Evolutionary conservation across 2,113 vertebrate species (phyloP), one percentile per base, ranked within the genome.

Genomic region (Hemiprocne comata): DNA sequence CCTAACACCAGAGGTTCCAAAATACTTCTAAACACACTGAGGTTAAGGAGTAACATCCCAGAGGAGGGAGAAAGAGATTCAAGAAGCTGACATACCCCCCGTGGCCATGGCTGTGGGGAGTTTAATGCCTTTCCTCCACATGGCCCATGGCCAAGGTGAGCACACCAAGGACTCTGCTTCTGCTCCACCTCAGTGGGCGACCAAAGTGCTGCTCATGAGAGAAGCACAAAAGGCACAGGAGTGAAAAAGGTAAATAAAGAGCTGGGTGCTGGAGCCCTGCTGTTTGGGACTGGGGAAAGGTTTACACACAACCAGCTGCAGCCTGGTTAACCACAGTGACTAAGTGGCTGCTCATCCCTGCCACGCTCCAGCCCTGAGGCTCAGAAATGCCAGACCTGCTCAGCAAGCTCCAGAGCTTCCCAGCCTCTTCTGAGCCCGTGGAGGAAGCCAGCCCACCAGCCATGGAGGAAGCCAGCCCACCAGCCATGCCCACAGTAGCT

Each of bases 1-100:
- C 20, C 13, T 5, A 17, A 38, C 33, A 6, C 5, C 17, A 50
- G 11, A 55, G 48, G 20, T 58, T 66, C 29, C 16, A 83, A 80
- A 62, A 24, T 0, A 25, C 53, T 17, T 26, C 21, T 23, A 72
- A 84, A 33, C 2, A 24, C 64, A 17, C 7, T 1, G 4, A 53
- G 57, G 17, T 40, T 26, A 44, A 17, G 0, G 7, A 64, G 64
- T 58, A 84, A 7, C 19, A 25, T 9, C 1, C 0, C 8, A 50
- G 57, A 46, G 34, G 71, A 67, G 78, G 53, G 67, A 65, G 44
- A 13, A 46, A 18, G 40, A 0, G 8, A 72, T 31, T 69, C 20
- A 31, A 90, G 31, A 64, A 38, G 58, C 31, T 0, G 2, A 13
- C 29, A 83, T 64, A 61, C 6, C n/a, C 48, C 44, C 7, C 1